Evolutionary conservation across 2,888 invertebrate genomes (phyloP).

Genomic region (Acleris literana): DNA sequence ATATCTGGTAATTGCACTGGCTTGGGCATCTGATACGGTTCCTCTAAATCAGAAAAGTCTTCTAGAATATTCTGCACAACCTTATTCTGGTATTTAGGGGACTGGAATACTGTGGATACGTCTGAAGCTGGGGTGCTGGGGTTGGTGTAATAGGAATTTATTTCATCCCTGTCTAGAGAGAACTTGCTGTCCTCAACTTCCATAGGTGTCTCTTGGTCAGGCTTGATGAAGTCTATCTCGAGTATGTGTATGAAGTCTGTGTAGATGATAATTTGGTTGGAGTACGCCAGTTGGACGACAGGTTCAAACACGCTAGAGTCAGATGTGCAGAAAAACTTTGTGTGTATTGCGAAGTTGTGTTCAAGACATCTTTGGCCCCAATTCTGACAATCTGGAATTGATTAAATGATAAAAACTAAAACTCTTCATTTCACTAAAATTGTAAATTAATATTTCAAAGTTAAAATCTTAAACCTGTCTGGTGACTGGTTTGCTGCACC

Average conservation of each 20-base stretch:
- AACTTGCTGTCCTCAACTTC: constrained; percentile 62
- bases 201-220: constrained; percentile 65
- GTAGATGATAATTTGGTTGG: constrained; percentile 90
- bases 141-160: constrained; percentile 63
- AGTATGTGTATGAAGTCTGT: constrained; percentile 94
- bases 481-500: too few species aligned
- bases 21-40: constrained; percentile 71
- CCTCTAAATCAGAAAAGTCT: constrained; percentile 86
- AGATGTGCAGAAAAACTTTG: constrained; percentile 94
- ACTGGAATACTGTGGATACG: constrained; percentile 74
- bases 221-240: constrained; percentile 82
- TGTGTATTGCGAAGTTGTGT: constrained; percentile 96
- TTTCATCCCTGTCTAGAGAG: constrained; percentile 66
- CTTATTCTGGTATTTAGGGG: constrained; percentile 80
- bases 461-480: too few species aligned
- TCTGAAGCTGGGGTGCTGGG: constrained; percentile 70
- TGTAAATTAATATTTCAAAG: too few species aligned
- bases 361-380: constrained; percentile 90
- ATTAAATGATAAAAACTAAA: constrained; percentile 9
- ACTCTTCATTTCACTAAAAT: too few species aligned
- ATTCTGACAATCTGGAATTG: constrained; percentile 74
- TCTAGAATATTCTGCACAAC: constrained; percentile 85
- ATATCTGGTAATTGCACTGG: constrained; percentile 75
- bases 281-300: constrained; percentile 86
- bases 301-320: constrained; percentile 91